Base-by-base conservation (phyloP, 1,140 invertebrate genomes). In the Anastrepha obliqua region DNA sequence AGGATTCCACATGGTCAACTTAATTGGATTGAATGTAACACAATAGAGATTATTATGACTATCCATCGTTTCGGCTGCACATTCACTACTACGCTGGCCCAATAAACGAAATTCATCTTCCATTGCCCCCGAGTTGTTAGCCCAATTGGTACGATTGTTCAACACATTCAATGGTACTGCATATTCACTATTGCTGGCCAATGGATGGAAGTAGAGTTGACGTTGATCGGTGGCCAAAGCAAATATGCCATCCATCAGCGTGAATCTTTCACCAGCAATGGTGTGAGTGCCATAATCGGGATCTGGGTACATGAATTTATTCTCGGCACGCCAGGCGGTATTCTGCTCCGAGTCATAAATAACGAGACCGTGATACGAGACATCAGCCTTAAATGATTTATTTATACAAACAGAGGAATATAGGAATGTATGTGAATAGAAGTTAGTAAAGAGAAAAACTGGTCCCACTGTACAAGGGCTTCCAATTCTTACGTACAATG, bases 171-270 rank as follows among this genome's bases (percentile, higher is more conserved):
- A 95, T 0, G 94, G 93, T 0, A 97, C 96, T 70, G 94, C 95
- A 87, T 95, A 95, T 93, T 97, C 97, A 1, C 95, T 95, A 2
- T 93, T 94, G 81, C 96, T 96, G 1, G 96, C 96, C 88, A 97
- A 93, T 0, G 96, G 94, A 91, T 97, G 97, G 94, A 97, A 97
- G 91, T 95, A 97, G 0, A 97, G 93, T 86, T 93, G 95, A 17
- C 96, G 95, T 42, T 96, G 96, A 47, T 92, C 90, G 1, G 95
- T 94, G 0, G 96, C 95, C 89, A 97, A 91, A 0, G 96, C 96
- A 7, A 97, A 92, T 51, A 97, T 91, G 1, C 97, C 97, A 87
- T 93, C 92, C 91, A 93, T 92, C 39, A 93, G 85, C 2, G 51
- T 88, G 87, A 97, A 97, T n/a, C 91, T 94, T 58, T 96, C 95